Conservation (phyloP, 2,888 invertebrate genomes). For the Hemaris fuciformis region DNA sequence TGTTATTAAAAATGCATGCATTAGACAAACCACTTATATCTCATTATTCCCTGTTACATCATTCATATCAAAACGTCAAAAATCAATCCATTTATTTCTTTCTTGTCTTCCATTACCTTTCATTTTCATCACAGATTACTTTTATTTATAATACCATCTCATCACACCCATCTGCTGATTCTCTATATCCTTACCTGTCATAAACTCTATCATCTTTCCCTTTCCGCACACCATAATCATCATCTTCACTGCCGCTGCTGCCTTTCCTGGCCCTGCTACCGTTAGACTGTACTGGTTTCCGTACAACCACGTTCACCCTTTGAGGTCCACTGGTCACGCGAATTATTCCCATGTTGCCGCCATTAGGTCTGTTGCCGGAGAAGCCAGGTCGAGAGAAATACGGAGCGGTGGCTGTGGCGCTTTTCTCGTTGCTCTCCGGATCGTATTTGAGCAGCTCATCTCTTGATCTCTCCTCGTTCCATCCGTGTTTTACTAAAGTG, state of each 20-base stretch:
- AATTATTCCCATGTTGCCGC: constrained; percentile 45
- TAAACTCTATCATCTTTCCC: constrained; percentile 84
- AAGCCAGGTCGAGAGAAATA: constrained; percentile 48
- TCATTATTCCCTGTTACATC: too few species aligned
- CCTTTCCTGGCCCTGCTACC: constrained; percentile 73
- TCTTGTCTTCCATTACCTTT: too few species aligned
- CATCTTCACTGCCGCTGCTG: constrained; percentile 82
- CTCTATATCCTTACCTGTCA: constrained; percentile 78
- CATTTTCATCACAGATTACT: too few species aligned
- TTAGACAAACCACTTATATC: too few species aligned
- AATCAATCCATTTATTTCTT: too few species aligned
- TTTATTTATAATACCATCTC: too few species aligned
- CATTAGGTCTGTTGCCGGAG: constrained; percentile 46
- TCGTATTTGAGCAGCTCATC: constrained; percentile 76
- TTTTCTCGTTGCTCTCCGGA: constrained; percentile 66
- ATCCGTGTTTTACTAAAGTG: constrained; percentile 75
- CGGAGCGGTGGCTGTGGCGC: constrained; percentile 28
- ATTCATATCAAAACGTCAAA: too few species aligned
- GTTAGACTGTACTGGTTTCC: constrained; percentile 47
- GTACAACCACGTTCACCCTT: constrained; percentile 32
- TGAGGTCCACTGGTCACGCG: constrained; percentile 49
- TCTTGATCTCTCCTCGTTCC: constrained; percentile 80
- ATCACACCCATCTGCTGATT: not conserved
- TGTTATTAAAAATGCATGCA: too few species aligned
- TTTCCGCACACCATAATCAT: constrained; percentile 81